A percentile compares a stretch with the other conserved stretches of the same genome.
These are phyloP conservation scores for Chaetura pelagica DNA, from an alignment of 2,113 vertebrate species.

Conservation along the genomic window DNA sequence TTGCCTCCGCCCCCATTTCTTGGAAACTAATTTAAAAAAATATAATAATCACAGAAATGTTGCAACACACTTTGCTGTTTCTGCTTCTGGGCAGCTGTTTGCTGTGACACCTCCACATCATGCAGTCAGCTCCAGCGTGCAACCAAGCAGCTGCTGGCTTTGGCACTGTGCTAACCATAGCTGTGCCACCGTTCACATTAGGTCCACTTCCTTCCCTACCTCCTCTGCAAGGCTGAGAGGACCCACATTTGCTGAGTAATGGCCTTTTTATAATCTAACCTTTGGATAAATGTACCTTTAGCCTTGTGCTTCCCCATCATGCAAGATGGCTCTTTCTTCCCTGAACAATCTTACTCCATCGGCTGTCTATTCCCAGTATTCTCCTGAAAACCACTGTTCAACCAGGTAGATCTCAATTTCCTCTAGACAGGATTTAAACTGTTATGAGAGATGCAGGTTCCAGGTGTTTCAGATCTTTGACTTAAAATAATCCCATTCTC, in stretches of 20 bases:
- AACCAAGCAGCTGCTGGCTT: fast-evolving
- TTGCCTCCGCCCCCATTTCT: constrained; percentile 56
- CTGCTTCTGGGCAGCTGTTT: background rate
- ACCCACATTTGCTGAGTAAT: background rate
- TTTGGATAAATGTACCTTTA: constrained; percentile 10
- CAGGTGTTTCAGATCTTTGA: background rate
- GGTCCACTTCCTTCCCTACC: background rate
- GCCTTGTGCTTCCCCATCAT: background rate
- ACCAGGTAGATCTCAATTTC: background rate
- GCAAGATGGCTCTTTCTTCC: background rate
- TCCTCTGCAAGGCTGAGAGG: background rate
- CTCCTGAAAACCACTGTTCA: background rate
- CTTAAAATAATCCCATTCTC: background rate
- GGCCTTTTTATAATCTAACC: background rate
- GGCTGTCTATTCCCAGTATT: background rate
- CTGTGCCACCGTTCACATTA: background rate
- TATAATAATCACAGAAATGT: background rate
- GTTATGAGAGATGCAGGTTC: background rate
- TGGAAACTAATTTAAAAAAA: constrained; percentile 44
- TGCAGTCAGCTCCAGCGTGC: background rate
- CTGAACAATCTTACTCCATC: background rate
- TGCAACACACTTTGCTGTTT: background rate
- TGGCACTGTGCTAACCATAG: background rate
- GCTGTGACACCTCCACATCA: background rate
- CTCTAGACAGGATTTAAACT: background rate